A percentile compares a stretch with the other conserved stretches of the same genome.
Evolutionary conservation across 1,140 invertebrate genomes (phyloP).

Genomic region (Bombus confusus): DNA sequence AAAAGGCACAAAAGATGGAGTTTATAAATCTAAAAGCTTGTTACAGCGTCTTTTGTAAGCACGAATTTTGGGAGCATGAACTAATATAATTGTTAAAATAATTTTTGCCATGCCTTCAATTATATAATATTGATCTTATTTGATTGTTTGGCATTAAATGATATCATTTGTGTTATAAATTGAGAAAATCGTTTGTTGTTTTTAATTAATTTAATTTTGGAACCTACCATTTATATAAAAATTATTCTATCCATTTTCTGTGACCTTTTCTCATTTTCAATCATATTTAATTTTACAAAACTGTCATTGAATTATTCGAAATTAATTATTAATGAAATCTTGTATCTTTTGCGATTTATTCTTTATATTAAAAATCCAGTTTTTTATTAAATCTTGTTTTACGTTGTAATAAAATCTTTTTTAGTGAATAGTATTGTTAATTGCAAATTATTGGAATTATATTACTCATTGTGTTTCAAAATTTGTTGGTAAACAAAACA

Average conservation of each 20-base stretch:
- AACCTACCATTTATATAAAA: no score
- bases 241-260: no score
- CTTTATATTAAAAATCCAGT: not conserved
- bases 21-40: not conserved
- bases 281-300: not conserved
- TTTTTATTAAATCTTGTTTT: not conserved
- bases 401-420: not conserved
- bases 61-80: not conserved
- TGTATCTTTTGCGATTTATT: not conserved
- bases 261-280: not conserved
- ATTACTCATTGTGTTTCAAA: not conserved
- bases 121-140: conserved; percentile 8
- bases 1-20: not conserved
- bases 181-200: conserved; percentile 4
- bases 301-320: not conserved
- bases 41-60: not conserved
- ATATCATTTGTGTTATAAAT: conserved; percentile 4
- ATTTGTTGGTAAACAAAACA: not conserved
- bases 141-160: conserved; percentile 19
- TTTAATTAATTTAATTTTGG: no score
- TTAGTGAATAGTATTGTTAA: no score
- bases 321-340: not conserved
- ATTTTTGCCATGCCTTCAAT: conserved; percentile 18
- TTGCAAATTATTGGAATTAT: not conserved
- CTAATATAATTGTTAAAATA: conserved; percentile 13